Base-by-base conservation (phyloP, 2,888 invertebrate genomes). In the Chironomus tentans region DNA sequence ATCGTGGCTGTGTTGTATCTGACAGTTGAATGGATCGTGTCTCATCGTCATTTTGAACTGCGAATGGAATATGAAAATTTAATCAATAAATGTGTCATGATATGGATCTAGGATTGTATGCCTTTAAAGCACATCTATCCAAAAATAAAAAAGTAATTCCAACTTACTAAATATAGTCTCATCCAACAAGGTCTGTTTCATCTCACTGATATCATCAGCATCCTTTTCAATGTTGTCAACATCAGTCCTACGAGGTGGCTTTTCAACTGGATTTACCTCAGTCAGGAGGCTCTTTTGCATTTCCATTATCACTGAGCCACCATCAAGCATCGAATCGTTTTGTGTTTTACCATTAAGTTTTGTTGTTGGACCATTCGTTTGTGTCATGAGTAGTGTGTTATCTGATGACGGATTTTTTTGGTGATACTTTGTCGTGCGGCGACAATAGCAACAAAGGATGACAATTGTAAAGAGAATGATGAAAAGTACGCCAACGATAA, bases 201-300 rank as follows among this genome's bases (percentile, higher is more conserved):
- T 86, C 82, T 94, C 94, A 77, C 92, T 92, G 84, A 92, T 90
- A 84, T 94, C 93, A 5, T 93, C 92, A 18, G 88, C 91, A 75
- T 91, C 91, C 73, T 88, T 88, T 22, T 90, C 88, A 5, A 91
- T 90, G 12, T 88, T 87, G 22, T 92, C 91, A 76, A 88, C 88
- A 77, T 93, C 92, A 78, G 91, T 91, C 77, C 92, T 87, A 70
- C 93, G 85, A 4, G 93, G 92, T 0, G 93, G 92, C 81, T 94
- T 94, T 77, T 91, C 91, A 18, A 94, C 91, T 0, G 93, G 93
- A 84, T 94, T 93, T 38, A 93, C 92, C 73, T 93, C 91, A 2
- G 92, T 91, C 78, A 94, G 90, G 70, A 94, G 84, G 78, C 92
- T 92, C 82, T 94, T 94, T 81, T 93, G 93, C 87, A 93, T 92